Evolutionary conservation across 2,888 invertebrate species (phyloP), one percentile per base, ranked within the genome.

Genomic region (Argyresthia goedartella): DNA sequence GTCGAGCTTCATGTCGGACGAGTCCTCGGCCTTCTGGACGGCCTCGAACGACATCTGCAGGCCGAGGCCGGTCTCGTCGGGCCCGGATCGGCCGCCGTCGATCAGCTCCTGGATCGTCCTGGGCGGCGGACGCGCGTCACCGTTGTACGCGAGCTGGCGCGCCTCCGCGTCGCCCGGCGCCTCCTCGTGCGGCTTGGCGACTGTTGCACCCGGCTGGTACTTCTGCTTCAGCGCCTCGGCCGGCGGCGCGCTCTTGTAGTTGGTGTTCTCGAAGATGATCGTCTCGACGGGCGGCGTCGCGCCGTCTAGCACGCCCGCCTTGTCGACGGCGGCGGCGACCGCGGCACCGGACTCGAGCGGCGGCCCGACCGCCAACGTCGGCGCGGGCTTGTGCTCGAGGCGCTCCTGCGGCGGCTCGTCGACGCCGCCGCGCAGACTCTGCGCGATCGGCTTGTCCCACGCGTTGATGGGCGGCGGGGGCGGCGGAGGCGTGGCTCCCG

Each of bases 181-280:
- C 49, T 89, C 90, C 16, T 87, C 79, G 9, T 79, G 66, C 41
- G 52, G 81, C 59, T 89, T 89, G 10, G 78, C 70, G 59, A 77
- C 66, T 53, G 65, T 69, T n/a, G 75, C 64, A 59, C 67, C 69
- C 3, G 85, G 77, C 61, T 80, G 86, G 73, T 90, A 91, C 71
- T 91, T 91, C 49, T 89, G 88, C 71, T 92, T 92, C 55, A 91
- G 87, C 35, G 88, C 89, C 54, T 89, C 88, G 52, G 90, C 91
- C 14, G 92, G 91, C 14, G 92, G 91, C 53, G 90, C 91, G 58
- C 92, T 90, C 71, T 95, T 95, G 71, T 93, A 95, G 73, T 96
- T 96, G 1, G 95, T 96, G 71, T 96, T 96, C 69, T 96, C 96
- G 69, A 96, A 96, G 58, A 96, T 95, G 51, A 96, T 93, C 0